These are phyloP conservation scores for Stegophylla sp. DNA, from an alignment of 2,888 invertebrate genomes.

Conservation along the genomic window DNA sequence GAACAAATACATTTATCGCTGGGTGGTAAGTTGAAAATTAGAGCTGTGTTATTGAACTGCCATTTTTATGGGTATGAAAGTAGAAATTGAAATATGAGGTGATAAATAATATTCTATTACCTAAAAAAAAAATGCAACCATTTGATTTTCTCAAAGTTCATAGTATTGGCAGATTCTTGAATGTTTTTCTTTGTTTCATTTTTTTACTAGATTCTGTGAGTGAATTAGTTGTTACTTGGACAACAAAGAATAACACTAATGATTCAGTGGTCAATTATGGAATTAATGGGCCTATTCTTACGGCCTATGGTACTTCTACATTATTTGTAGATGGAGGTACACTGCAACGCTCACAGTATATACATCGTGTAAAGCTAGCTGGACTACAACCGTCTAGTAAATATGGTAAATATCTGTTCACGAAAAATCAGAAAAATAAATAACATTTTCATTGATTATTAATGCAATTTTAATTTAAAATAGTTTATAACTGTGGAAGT, in stretches of 20 bases:
- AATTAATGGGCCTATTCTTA: constrained; percentile 67
- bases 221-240: constrained; percentile 84
- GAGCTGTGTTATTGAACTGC: too few species aligned
- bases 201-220: constrained; percentile 70
- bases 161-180: background rate
- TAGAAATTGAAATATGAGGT: too few species aligned
- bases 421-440: too few species aligned
- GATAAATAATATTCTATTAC: too few species aligned
- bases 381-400: constrained; percentile 71
- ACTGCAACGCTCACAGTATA: constrained; percentile 73
- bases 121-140: too few species aligned
- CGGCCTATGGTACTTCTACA: constrained; percentile 69
- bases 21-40: constrained; percentile 68
- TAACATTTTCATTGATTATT: background rate
- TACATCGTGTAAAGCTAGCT: constrained; percentile 76
- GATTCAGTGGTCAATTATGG: constrained; percentile 80
- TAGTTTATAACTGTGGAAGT: constrained; percentile 84
- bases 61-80: too few species aligned
- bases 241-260: constrained; percentile 74
- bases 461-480: constrained; percentile 60
- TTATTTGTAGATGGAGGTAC: constrained; percentile 79
- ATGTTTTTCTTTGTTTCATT: background rate
- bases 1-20: constrained; percentile 75
- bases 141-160: background rate
- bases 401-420: constrained; percentile 68